Evolutionary conservation across 2,888 invertebrate species (phyloP), one percentile per base, ranked within the genome.

Genomic region (Pandemis heparana): DNA sequence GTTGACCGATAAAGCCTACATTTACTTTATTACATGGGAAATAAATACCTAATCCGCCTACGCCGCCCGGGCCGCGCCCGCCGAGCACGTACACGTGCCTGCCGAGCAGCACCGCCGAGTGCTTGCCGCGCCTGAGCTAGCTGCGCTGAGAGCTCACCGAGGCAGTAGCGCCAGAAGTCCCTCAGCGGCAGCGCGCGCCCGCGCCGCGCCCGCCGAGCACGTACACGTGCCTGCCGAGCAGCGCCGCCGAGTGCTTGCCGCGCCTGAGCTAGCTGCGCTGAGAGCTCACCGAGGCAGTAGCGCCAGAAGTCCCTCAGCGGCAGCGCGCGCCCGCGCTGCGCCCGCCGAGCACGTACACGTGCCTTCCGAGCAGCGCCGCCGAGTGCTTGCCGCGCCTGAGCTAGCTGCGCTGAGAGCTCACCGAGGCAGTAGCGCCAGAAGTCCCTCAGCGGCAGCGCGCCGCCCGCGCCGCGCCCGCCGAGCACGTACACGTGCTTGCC

Each of bases 131-230:
- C 9, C 41, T 41, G 41, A 41, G 9, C 41, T 41, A 8, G 9
- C 41, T 41, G 41, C 8, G 9, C 9, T 41, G 41, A 41, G n/a
- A 18, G n/a, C 63, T 63, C 46, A 97, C 97, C 96, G 63, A 97
- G 94, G 81, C 96, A 96, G 84, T 97, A 97, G 81, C 96, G 96
- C 98, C 98, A 98, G 85, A 98, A 96, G 91, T 98, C 98, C 87
- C 97, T 96, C 75, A 98, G 95, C 5, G 98, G 97, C 79, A 97
- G 94, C 82, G 97, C 96, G 43, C 95, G 85, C 97, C 97, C 23
- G 97, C 97, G 85, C 97, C 97, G 64, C 97, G 94, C n/a, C 98
- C 98, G 14, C 98, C 98, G 79, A 97, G 95, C 78, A 98, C 95
- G 89, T 97, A 98, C 76, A 98, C 95, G 88, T 96, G 95, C n/a